These are phyloP conservation scores for Resseliella maxima DNA, from an alignment of 2,888 invertebrate genomes.

Conservation along the genomic window DNA sequence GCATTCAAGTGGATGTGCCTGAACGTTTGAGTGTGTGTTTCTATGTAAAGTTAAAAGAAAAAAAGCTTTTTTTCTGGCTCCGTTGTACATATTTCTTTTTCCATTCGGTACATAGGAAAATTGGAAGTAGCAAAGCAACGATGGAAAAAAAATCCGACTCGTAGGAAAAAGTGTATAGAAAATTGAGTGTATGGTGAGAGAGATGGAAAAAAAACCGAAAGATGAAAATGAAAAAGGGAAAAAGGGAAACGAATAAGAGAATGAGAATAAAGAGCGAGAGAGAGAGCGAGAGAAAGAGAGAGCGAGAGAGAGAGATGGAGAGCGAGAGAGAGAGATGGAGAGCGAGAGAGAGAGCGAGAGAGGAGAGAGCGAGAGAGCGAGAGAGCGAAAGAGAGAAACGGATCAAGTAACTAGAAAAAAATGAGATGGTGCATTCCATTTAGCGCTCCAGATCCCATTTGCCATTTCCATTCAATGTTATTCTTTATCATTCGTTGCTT, in stretches of 20 bases:
- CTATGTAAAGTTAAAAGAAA: neutral
- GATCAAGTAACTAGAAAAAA: too few relatives aligned
- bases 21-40: neutral
- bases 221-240: neutral
- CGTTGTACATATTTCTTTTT: neutral
- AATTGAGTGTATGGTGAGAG: neutral
- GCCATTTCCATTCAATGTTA: constrained; percentile 49
- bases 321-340: neutral
- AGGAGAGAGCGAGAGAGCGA: neutral
- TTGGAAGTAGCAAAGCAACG: neutral
- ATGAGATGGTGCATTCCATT: constrained; percentile 4
- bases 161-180: neutral
- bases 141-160: neutral
- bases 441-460: neutral
- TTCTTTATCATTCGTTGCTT: constrained; percentile 28
- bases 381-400: neutral
- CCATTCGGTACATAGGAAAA: neutral
- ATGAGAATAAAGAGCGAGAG: neutral
- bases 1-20: neutral
- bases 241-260: neutral
- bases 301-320: neutral
- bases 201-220: neutral
- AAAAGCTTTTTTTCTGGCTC: neutral
- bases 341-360: neutral
- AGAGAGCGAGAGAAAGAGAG: too few relatives aligned